These are phyloP conservation scores for Dyspetes luteomarginatus DNA, from an alignment of 2,888 invertebrate species.

Conservation along the genomic window DNA sequence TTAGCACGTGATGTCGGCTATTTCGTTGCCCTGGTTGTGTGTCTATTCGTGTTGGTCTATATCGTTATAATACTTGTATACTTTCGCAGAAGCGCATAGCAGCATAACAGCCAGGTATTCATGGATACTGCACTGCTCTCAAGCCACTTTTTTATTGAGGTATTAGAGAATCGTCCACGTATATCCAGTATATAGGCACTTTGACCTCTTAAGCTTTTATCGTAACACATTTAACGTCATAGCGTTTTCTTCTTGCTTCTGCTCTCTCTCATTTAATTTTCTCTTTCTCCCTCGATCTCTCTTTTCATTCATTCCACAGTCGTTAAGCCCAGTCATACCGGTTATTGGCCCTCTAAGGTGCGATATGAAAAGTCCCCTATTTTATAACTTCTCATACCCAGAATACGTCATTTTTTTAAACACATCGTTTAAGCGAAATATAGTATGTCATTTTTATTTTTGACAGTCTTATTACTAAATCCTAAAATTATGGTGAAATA, in stretches of 20 bases:
- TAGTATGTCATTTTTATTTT: slow-evolving; percentile 12
- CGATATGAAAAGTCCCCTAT: not conserved
- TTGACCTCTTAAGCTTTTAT: slow-evolving; percentile 66
- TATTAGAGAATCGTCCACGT: slow-evolving; percentile 64
- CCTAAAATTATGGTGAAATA: too few species aligned
- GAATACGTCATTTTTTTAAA: not conserved
- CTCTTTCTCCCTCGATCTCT: slow-evolving; percentile 34
- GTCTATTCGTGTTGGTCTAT: slow-evolving; percentile 26
- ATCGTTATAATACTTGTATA: slow-evolving; percentile 40
- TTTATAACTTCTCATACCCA: not conserved
- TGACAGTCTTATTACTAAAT: not conserved
- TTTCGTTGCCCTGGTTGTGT: slow-evolving; percentile 39
- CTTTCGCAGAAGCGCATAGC: slow-evolving; percentile 19
- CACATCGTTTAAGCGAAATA: not conserved
- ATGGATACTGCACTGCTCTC: slow-evolving; percentile 46
- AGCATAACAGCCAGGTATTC: slow-evolving; percentile 40
- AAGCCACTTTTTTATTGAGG: slow-evolving; percentile 57
- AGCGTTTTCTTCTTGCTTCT: slow-evolving; percentile 36
- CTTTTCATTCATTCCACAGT: slow-evolving; percentile 17
- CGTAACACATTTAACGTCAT: slow-evolving; percentile 62
- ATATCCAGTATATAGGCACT: slow-evolving; percentile 49
- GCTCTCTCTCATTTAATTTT: slow-evolving; percentile 46
- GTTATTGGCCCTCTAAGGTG: slow-evolving; percentile 22
- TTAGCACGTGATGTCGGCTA: slow-evolving; percentile 44
- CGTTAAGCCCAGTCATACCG: not conserved